These are phyloP conservation scores for Marmota flaviventris DNA, from an alignment of 2,113 vertebrate genomes.

Conservation along the genomic window DNA sequence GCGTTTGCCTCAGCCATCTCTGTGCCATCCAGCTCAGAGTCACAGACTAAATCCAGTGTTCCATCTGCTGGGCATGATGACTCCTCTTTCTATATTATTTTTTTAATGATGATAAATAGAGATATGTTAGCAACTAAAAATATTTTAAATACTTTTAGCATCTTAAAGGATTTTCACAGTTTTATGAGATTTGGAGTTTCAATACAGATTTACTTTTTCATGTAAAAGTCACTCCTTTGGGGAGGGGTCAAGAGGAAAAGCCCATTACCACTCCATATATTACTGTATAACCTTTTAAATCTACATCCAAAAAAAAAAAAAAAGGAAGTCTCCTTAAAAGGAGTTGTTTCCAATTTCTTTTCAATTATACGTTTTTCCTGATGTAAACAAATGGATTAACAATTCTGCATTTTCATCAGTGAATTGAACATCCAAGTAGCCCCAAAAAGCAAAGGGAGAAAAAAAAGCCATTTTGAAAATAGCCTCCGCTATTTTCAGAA, in stretches of 20 bases:
- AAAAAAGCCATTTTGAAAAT: constrained; percentile 80
- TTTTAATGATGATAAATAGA: constrained; percentile 74
- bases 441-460: constrained; percentile 72
- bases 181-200: constrained; percentile 68
- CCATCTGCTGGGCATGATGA: constrained; percentile 88
- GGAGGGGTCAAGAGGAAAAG: not conserved
- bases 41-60: constrained; percentile 91
- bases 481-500: constrained; percentile 82
- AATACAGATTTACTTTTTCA: constrained; percentile 73
- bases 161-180: constrained; percentile 69
- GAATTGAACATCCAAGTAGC: constrained; percentile 68
- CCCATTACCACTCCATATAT: not conserved
- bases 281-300: not conserved
- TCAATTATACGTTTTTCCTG: constrained; percentile 6
- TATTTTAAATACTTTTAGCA: constrained; percentile 71
- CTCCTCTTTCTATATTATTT: constrained; percentile 90
- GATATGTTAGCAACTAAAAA: constrained; percentile 70
- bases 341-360: not conserved
- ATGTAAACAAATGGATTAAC: constrained; percentile 66
- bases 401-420: constrained; percentile 78
- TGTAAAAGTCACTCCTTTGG: constrained; percentile 21
- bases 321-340: not conserved
- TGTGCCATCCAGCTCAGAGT: constrained; percentile 91
- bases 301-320: not conserved
- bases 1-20: constrained; percentile 91